Base-by-base conservation (phyloP, 2,797 vertebrate genomes). In the Phoeniculus purpureus region DNA sequence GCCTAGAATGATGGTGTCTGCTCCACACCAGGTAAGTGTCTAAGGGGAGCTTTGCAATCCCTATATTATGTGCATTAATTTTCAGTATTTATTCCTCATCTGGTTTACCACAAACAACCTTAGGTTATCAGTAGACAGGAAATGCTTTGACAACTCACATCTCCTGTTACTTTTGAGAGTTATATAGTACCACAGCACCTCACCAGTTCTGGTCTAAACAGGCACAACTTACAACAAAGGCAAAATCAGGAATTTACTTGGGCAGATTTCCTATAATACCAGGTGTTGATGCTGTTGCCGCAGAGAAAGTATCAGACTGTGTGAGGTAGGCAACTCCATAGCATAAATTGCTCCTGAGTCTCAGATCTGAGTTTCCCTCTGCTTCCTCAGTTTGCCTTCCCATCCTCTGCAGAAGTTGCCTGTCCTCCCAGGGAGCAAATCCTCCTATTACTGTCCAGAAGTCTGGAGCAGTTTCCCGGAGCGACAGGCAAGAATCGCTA, bases 401-500 rank as follows among this genome's bases (percentile, higher is more conserved):
- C 27, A 18, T 6, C 29, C 10, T 31, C 51, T 40, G 32, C n/a
- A 90, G 90, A 77, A 90, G 7, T 47, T 15, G 2, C 18, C 16
- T 43, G 13, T 61, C 43, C 21, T 71, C 40, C 37, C n/a, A 47
- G 15, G 43, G 8, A 21, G 3, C 27, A 92, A 70, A 73, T 34
- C 21, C 22, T 50, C 6, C 62, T 62, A 2, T 17, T 56, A 16
- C 23, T 81, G 47, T 50, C 43, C 17, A 52, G 55, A 45, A 68
- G 37, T 66, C 8, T 2, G 4, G 40, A 68, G 37, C 2, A 6
- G 20, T 15, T 37, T 77, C 27, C 71, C 31, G 31, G 54, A 61
- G 54, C 0, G 2, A 51, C 5, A 20, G 29, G 21, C 34, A 66
- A 76, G 68, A 58, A 15, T 3, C 2, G 3, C 34, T 56, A 23